These are phyloP conservation scores for Echeneis naucrates DNA, from an alignment of 2,797 vertebrate species.

Conservation along the genomic window DNA sequence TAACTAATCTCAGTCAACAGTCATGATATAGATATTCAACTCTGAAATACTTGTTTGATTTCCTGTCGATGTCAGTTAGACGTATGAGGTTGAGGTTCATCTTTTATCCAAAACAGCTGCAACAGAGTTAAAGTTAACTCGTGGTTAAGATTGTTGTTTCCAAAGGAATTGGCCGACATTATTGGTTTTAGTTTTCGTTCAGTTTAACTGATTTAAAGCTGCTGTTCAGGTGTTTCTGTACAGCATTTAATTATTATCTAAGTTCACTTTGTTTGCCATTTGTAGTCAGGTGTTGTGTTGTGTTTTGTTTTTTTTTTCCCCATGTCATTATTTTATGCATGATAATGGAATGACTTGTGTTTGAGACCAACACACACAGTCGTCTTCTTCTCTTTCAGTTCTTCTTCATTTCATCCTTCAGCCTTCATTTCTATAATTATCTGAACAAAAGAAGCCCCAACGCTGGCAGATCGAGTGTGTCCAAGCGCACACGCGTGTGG, in stretches of 20 bases:
- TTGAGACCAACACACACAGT: conserved; percentile 23
- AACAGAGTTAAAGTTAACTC: not conserved
- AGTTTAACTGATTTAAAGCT: not conserved
- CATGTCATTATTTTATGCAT: not conserved
- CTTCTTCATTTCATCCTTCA: conserved; percentile 58
- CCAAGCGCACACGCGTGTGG: conserved; percentile 37
- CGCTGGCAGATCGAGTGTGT: conserved; percentile 67
- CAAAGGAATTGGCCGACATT: not conserved
- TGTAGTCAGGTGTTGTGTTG: not conserved
- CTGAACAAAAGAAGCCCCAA: conserved; percentile 69
- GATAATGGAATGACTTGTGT: conserved; percentile 21
- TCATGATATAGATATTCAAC: not conserved
- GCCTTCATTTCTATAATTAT: conserved; percentile 70
- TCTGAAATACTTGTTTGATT: not conserved
- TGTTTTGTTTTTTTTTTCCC: too few species aligned
- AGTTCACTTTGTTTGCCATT: not conserved
- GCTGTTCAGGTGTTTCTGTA: not conserved
- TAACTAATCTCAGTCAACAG: not conserved
- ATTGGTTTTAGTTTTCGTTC: not conserved
- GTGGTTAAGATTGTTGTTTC: not conserved
- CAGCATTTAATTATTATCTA: not conserved
- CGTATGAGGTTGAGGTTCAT: not conserved
- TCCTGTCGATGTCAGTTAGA: not conserved
- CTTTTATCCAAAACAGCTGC: too few species aligned
- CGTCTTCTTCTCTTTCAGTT: conserved; percentile 33